Conservation (phyloP, 1,140 invertebrate species). For the Temnothorax nylanderi region DNA sequence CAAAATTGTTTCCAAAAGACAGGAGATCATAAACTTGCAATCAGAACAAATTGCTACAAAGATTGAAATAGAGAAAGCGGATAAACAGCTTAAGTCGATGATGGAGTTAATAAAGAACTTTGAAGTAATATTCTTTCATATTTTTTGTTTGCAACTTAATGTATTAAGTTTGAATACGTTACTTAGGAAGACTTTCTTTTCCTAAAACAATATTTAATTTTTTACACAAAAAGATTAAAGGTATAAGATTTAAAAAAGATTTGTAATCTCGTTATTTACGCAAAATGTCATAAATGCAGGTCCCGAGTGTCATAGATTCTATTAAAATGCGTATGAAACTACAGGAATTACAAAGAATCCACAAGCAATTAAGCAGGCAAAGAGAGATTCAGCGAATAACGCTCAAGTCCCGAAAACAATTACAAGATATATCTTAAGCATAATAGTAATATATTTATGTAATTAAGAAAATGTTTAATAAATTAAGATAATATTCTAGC, state of each 20-base stretch:
- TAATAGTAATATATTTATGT: not conserved
- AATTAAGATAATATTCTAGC: not conserved
- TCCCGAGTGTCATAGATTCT: constrained; percentile 87
- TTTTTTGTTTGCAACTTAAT: not conserved
- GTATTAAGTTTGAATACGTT: not conserved
- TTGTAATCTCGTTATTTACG: not conserved
- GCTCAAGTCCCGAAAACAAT: not conserved
- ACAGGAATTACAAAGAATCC: constrained; percentile 83
- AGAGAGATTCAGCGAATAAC: constrained; percentile 81
- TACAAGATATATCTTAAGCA: not conserved
- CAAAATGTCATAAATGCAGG: constrained; percentile 67
- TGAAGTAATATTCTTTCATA: constrained; percentile 65
- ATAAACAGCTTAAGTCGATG: constrained; percentile 78
- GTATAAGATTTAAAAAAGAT: not conserved
- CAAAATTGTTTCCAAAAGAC: constrained; percentile 67
- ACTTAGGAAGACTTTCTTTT: not conserved
- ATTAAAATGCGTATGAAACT: constrained; percentile 85
- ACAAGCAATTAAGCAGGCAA: constrained; percentile 85
- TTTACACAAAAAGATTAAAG: not conserved
- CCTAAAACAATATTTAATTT: constrained; percentile 6
- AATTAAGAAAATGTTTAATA: not conserved
- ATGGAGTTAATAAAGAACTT: constrained; percentile 80
- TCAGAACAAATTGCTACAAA: constrained; percentile 63
- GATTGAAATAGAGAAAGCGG: constrained; percentile 77
- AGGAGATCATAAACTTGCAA: constrained; percentile 68